Percentiles rank a stretch among this genome's conserved stretches.
phyloP scores from a whole-genome alignment of 2,888 invertebrate genomes.

The Crossocerus cetratus region DNA sequence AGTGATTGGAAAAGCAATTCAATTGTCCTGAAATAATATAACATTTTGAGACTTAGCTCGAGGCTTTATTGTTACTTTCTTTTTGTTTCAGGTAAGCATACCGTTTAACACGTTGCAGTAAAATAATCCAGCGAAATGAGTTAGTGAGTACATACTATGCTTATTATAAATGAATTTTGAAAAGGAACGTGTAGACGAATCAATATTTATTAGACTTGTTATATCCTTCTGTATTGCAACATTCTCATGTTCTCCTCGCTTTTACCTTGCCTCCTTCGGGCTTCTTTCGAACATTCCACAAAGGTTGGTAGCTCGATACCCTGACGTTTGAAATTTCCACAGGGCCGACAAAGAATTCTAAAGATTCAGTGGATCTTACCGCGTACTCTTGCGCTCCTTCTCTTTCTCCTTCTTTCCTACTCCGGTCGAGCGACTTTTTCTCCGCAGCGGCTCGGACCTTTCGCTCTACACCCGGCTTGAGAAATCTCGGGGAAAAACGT shows the following conservation, averaged over 20 bases:
- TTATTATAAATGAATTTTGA: too few relatives aligned
- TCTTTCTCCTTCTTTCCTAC: conserved; percentile 13
- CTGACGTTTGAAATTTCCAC: conserved; percentile 40
- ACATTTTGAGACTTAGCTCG: not conserved
- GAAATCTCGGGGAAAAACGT: not conserved
- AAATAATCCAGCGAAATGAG: not conserved
- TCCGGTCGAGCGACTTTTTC: conserved; percentile 50
- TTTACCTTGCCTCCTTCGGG: conserved; percentile 18
- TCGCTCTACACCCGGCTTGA: conserved; percentile 25
- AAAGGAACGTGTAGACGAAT: too few relatives aligned
- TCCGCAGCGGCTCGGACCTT: conserved; percentile 12
- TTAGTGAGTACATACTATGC: not conserved
- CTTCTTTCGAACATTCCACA: conserved; percentile 31
- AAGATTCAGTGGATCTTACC: conserved; percentile 50
- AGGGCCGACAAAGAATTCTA: conserved; percentile 59
- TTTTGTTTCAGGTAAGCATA: conserved; percentile 55
- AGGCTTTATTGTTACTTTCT: not conserved
- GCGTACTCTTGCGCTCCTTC: conserved; percentile 7
- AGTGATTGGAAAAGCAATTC: conserved; percentile 4
- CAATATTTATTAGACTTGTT: too few relatives aligned
- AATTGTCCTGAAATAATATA: not conserved
- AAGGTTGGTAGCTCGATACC: conserved; percentile 42
- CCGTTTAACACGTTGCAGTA: too few relatives aligned
- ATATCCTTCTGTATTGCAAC: not conserved
- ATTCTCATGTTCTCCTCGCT: conserved; percentile 13